Conservation (phyloP, 2,888 invertebrate species). For the Magallana nippona region DNA sequence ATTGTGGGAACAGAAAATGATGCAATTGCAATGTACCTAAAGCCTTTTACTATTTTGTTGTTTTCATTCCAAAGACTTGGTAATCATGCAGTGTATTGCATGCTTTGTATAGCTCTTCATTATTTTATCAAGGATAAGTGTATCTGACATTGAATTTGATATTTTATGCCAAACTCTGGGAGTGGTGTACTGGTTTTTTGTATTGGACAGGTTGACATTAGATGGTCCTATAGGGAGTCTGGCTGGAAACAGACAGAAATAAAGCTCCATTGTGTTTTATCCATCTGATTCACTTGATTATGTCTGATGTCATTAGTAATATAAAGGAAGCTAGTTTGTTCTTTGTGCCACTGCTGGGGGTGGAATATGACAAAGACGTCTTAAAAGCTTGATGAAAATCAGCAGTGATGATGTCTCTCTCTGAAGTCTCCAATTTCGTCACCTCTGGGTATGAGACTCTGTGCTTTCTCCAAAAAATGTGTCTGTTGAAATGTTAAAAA, state of each 20-base stretch:
- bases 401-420: background rate
- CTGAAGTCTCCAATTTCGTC: background rate
- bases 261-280: background rate
- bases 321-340: background rate
- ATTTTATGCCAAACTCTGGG: no score
- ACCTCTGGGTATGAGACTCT: background rate
- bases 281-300: background rate
- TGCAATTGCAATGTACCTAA: no score
- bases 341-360: background rate
- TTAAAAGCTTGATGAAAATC: constrained; percentile 12
- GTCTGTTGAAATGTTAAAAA: background rate
- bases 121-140: no score
- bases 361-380: background rate
- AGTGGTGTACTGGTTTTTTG: background rate
- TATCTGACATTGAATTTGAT: no score
- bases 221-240: background rate
- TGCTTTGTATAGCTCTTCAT: no score
- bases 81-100: no score
- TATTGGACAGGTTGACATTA: background rate
- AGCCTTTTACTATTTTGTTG: no score
- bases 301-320: background rate
- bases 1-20: no score
- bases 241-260: background rate
- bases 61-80: no score
- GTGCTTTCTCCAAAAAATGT: background rate